phyloP scores from a whole-genome alignment of 2,888 invertebrate species.

The Synanthedon vespiformis region DNA sequence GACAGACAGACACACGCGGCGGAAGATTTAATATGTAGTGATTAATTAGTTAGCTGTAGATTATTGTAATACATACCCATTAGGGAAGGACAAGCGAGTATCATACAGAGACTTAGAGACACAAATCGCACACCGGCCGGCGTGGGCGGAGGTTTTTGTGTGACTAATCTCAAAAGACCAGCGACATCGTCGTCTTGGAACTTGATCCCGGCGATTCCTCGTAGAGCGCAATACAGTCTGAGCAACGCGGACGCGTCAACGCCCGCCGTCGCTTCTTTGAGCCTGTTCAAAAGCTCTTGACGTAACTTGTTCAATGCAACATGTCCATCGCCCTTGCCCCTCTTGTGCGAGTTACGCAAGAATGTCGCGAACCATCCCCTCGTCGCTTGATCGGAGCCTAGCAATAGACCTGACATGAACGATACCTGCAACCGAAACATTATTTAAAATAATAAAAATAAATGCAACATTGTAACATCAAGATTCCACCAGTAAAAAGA shows the following conservation, averaged over 20 bases:
- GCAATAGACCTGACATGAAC: constrained; percentile 87
- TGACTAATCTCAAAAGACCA: constrained; percentile 84
- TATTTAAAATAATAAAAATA: not conserved
- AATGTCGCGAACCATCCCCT: constrained; percentile 95
- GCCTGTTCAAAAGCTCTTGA: constrained; percentile 79
- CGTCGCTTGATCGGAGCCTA: constrained; percentile 91
- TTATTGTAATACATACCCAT: constrained; percentile 61
- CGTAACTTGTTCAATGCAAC: constrained; percentile 76
- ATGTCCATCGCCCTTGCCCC: constrained; percentile 81
- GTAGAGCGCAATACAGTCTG: constrained; percentile 90
- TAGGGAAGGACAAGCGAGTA: constrained; percentile 92
- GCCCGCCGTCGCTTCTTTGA: constrained; percentile 76
- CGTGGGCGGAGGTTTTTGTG: constrained; percentile 89
- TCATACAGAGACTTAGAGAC: constrained; percentile 92
- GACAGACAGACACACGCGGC: too few species aligned
- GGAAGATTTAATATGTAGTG: too few species aligned
- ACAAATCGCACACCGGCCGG: constrained; percentile 94
- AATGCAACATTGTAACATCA: not conserved
- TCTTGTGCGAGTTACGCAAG: constrained; percentile 86
- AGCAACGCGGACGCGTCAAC: constrained; percentile 92
- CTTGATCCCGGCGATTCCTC: constrained; percentile 94
- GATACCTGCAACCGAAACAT: constrained; percentile 67
- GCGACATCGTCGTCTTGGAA: constrained; percentile 92
- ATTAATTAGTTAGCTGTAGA: too few species aligned
- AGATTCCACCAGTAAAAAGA: not conserved